Evolutionary conservation across 1,140 invertebrate species (phyloP).

Genomic region (Seison nebaliae): DNA sequence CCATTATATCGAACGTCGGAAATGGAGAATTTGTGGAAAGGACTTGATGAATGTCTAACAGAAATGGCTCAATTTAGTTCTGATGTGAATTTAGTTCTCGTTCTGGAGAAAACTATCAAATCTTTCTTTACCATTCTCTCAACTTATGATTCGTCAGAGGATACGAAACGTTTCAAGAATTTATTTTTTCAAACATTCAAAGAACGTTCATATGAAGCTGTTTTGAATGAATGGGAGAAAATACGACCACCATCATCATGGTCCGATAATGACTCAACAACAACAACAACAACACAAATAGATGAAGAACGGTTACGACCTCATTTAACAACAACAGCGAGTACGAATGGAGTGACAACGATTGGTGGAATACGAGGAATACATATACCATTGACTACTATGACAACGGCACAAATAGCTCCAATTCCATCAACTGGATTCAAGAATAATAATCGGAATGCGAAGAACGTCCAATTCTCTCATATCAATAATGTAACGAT

Average conservation of each 20-base stretch:
- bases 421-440: too few species aligned
- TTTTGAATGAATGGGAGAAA: conserved; percentile 10
- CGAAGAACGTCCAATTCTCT: neutral
- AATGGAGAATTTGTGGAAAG: conserved; percentile 48
- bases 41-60: conserved; percentile 48
- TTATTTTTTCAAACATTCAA: conserved; percentile 4
- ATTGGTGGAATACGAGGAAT: too few species aligned
- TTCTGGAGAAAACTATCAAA: conserved; percentile 64
- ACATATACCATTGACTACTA: too few species aligned
- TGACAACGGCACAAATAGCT: too few species aligned
- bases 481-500: neutral
- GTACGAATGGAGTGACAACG: too few species aligned
- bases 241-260: conserved; percentile 2
- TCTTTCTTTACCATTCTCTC: conserved; percentile 67
- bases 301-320: too few species aligned
- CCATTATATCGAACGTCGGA: too few species aligned
- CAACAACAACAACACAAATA: neutral
- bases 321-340: too few species aligned
- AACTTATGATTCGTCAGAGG: conserved; percentile 15
- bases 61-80: conserved; percentile 53
- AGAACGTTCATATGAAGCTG: conserved; percentile 5
- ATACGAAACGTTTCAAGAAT: too few species aligned
- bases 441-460: too few species aligned
- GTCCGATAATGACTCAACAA: neutral
- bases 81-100: conserved; percentile 71